These are phyloP conservation scores for Glossophaga mutica DNA, from an alignment of 2,797 vertebrate genomes.

Conservation along the genomic window DNA sequence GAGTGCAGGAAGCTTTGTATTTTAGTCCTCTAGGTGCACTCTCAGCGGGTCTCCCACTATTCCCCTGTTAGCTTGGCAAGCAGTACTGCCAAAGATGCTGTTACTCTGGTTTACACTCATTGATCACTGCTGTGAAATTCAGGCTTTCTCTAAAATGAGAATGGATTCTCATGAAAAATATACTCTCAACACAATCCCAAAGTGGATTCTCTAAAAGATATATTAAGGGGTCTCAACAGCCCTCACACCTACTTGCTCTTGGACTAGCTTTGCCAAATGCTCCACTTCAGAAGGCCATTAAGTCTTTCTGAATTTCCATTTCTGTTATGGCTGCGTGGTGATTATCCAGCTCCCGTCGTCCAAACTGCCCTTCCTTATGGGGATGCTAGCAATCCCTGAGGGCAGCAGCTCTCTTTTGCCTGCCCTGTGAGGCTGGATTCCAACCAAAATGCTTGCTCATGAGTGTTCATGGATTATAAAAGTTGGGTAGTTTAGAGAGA, in stretches of 20 bases:
- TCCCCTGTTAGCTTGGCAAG: constrained; percentile 48
- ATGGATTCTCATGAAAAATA: too few species aligned
- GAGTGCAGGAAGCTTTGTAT: constrained; percentile 44
- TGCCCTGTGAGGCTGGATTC: neutral
- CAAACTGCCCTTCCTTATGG: neutral
- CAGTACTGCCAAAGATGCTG: neutral
- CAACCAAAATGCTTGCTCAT: neutral
- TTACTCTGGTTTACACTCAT: constrained; percentile 53
- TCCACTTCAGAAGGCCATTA: neutral
- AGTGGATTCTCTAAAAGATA: neutral
- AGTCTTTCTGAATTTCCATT: neutral
- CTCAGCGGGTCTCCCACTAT: neutral
- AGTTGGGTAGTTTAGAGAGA: neutral
- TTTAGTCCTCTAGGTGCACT: neutral
- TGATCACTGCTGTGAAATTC: constrained; percentile 17
- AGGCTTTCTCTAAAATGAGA: too few species aligned
- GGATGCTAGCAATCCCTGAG: neutral
- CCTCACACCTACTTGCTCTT: neutral
- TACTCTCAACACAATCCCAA: too few species aligned
- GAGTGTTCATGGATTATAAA: neutral
- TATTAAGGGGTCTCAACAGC: neutral
- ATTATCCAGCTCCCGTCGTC: neutral
- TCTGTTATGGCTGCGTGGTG: neutral
- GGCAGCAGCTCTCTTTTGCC: neutral
- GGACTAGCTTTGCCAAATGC: neutral